phyloP scores from a whole-genome alignment of 2,113 vertebrate genomes.

The Psammodynastes pulverulentus region DNA sequence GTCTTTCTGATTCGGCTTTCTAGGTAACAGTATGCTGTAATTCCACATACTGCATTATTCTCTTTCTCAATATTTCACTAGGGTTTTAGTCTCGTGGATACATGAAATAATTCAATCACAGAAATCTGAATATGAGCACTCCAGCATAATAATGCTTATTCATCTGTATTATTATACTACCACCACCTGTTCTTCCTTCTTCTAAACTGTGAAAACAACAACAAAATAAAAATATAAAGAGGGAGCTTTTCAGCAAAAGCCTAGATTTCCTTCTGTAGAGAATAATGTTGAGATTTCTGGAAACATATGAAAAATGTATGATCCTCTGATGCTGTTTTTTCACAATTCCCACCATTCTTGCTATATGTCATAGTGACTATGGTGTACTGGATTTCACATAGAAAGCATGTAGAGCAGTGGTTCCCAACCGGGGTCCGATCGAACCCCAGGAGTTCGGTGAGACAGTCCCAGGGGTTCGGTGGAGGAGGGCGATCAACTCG shows the following conservation, averaged over 20 bases:
- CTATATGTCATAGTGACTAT: not conserved
- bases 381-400: not conserved
- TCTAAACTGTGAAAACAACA: not conserved
- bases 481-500: no score
- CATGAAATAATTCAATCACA: not conserved
- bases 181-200: not conserved
- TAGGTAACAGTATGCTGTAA: not conserved
- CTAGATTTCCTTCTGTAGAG: not conserved
- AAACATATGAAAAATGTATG: not conserved
- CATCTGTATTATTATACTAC: not conserved
- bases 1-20: not conserved
- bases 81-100: not conserved
- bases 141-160: not conserved
- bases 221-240: not conserved
- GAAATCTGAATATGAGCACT: not conserved
- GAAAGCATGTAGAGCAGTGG: not conserved
- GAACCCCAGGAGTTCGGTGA: no score
- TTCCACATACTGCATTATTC: not conserved
- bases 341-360: not conserved
- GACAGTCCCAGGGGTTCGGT: no score
- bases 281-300: not conserved
- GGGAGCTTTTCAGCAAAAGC: not conserved
- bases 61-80: not conserved
- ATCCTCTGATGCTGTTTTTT: not conserved
- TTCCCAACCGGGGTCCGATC: no score